Evolutionary conservation across 2,888 invertebrate species (phyloP).

Genomic region (Hymenopus coronatus): DNA sequence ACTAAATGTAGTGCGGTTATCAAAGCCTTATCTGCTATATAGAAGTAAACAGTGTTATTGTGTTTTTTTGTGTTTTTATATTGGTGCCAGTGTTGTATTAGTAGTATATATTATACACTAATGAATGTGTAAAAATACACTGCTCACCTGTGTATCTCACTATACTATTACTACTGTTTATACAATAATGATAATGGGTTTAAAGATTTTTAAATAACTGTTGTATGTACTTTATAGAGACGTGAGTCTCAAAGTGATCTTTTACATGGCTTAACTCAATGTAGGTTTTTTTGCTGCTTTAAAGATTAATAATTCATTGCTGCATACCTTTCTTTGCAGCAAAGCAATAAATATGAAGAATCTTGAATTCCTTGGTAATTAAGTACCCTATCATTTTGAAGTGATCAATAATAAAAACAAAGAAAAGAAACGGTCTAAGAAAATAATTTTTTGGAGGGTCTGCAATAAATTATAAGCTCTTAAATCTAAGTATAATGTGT

Average conservation of each 20-base stretch:
- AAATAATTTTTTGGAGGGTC: too few relatives aligned
- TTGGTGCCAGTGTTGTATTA: conserved; percentile 6
- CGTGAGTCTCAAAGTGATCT: neutral
- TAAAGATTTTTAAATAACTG: neutral
- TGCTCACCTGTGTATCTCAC: neutral
- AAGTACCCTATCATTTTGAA: too few relatives aligned
- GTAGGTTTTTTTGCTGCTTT: neutral
- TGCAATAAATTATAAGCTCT: too few relatives aligned
- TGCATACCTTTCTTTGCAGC: too few relatives aligned
- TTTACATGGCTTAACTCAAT: neutral
- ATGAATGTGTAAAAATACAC: neutral
- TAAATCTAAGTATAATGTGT: too few relatives aligned
- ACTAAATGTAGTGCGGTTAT: neutral
- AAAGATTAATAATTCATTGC: neutral
- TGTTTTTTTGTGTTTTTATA: conserved; percentile 12
- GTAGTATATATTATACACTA: neutral
- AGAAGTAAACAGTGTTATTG: neutral
- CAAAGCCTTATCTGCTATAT: neutral
- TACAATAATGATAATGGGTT: neutral
- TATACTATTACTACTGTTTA: neutral
- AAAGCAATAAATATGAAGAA: too few relatives aligned
- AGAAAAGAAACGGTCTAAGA: too few relatives aligned
- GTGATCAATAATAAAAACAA: too few relatives aligned
- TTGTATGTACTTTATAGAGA: neutral
- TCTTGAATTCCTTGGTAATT: too few relatives aligned